Percentiles rank a stretch among this genome's conserved stretches.
These are phyloP conservation scores for Hirundo rustica DNA, from an alignment of 2,797 vertebrate species.

Conservation along the genomic window DNA sequence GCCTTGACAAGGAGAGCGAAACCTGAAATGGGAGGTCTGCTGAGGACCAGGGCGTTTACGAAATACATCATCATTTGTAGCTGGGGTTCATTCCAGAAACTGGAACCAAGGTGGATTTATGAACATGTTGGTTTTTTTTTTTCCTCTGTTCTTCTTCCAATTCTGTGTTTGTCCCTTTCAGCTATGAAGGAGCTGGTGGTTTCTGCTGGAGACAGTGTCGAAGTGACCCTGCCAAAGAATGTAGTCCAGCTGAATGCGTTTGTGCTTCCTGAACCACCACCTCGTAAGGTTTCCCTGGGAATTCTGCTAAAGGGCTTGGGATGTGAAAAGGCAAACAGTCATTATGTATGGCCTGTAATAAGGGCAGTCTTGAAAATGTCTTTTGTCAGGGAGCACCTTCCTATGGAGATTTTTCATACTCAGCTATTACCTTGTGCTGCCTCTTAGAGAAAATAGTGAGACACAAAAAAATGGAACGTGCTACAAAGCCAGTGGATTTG, in stretches of 20 bases:
- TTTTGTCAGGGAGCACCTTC: neutral
- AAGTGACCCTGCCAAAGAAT: conserved; percentile 90
- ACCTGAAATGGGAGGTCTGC: neutral
- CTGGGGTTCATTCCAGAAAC: neutral
- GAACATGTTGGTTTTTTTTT: fast-evolving
- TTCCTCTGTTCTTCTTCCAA: neutral
- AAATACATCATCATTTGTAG: neutral
- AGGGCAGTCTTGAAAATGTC: neutral
- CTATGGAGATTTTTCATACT: neutral
- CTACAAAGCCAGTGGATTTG: neutral
- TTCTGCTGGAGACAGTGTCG: conserved; percentile 91
- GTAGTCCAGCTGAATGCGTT: conserved; percentile 93
- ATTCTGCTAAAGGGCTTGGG: neutral
- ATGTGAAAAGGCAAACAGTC: neutral
- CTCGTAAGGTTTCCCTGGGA: conserved; percentile 74
- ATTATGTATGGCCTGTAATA: neutral
- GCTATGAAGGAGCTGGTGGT: conserved; percentile 89
- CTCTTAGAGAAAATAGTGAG: neutral
- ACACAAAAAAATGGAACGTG: neutral
- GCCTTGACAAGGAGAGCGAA: neutral
- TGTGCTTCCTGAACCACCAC: conserved; percentile 82
- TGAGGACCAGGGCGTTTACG: neutral
- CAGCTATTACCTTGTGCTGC: neutral
- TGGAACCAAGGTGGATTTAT: neutral
- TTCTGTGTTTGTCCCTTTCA: conserved; percentile 19